These are phyloP conservation scores for Fundulus diaphanus DNA, from an alignment of 2,797 vertebrate species.

Conservation along the genomic window DNA sequence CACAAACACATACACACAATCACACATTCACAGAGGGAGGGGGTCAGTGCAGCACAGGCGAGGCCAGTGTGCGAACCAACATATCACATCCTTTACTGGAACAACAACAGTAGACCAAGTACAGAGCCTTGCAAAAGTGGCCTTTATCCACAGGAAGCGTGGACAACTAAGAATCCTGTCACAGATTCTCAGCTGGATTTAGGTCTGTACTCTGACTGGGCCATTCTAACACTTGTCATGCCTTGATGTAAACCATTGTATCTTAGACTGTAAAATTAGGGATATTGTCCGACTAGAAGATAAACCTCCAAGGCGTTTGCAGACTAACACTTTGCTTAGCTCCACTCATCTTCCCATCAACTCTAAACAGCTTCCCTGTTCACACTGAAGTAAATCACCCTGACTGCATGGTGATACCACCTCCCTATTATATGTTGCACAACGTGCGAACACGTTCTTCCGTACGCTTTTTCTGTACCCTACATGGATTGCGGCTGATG, in stretches of 20 bases:
- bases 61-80: conserved; percentile 62
- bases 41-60: conserved; percentile 74
- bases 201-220: too few relatives aligned
- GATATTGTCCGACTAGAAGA: too few relatives aligned
- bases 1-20: conserved; percentile 56
- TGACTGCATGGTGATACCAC: background rate
- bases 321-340: too few relatives aligned
- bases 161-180: too few relatives aligned
- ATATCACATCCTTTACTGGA: conserved; percentile 25
- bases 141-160: too few relatives aligned
- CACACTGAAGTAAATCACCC: background rate
- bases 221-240: too few relatives aligned
- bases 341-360: background rate
- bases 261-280: too few relatives aligned
- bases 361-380: background rate
- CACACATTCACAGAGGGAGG: conserved; percentile 43
- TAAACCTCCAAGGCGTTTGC: too few relatives aligned
- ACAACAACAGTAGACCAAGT: conserved; percentile 17
- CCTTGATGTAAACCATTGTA: too few relatives aligned
- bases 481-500: background rate
- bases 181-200: too few relatives aligned
- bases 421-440: background rate
- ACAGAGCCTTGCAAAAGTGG: background rate
- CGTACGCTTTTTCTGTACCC: background rate
- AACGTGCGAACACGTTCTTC: background rate